Conservation (phyloP, 2,888 invertebrate species). For the Sympetrum striolatum region DNA sequence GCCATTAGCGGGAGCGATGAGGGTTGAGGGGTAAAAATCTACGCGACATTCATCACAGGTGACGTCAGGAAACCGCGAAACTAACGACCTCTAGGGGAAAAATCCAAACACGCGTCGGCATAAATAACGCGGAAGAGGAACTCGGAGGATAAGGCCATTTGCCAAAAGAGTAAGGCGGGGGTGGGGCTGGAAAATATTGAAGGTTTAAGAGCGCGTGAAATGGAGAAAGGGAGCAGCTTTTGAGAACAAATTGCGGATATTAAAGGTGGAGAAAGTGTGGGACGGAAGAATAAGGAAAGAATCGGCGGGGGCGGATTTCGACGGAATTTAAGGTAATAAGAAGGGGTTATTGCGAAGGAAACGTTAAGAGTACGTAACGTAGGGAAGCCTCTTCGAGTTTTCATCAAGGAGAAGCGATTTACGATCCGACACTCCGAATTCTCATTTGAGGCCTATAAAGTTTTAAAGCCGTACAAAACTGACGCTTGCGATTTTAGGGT, state of each 20-base stretch:
- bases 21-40: not conserved
- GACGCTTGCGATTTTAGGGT: too few relatives aligned
- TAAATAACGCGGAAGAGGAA: not conserved
- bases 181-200: not conserved
- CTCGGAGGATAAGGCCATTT: not conserved
- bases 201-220: not conserved
- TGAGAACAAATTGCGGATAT: not conserved
- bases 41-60: not conserved
- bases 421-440: not conserved
- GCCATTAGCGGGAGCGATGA: too few relatives aligned
- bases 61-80: not conserved
- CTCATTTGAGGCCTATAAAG: too few relatives aligned
- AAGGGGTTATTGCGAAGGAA: not conserved
- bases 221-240: not conserved
- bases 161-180: not conserved
- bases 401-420: not conserved
- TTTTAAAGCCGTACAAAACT: too few relatives aligned
- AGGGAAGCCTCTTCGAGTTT: not conserved
- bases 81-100: not conserved
- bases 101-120: not conserved
- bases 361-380: not conserved
- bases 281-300: not conserved
- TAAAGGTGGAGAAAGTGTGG: not conserved
- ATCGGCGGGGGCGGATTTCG: not conserved
- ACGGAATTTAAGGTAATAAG: not conserved